Base-by-base conservation (phyloP, 1,140 invertebrate species). In the Neodiprion fabricii region DNA sequence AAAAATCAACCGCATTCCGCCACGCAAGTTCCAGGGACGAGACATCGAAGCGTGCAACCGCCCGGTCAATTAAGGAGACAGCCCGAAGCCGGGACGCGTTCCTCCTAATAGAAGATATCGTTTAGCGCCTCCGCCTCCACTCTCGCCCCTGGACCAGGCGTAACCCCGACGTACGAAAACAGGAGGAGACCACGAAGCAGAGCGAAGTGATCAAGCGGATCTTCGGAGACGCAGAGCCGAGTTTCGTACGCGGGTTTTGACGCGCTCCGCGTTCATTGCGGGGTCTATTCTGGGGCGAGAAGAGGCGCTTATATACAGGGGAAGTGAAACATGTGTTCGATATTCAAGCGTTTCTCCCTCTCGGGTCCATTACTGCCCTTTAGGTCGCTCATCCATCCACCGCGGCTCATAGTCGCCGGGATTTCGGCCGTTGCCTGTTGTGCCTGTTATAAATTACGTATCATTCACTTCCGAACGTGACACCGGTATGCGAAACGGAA, bases 1-100 rank as follows among this genome's bases (percentile, higher is more conserved):
- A 40, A 40, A 40, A 40, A 40, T 40, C 2, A 40, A 40, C 28
- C 28, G 68, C 12, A 14, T 65, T 65, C 68, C 68, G 28, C 23
- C 75, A 73, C 71, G 40, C 72, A 61, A 61, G 53, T 61, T 11
- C 28, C 28, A 61, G 53, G 53, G 53, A 72, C 70, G 71, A 28
- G 69, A 80, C 74, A 77, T 73, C 67, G 67, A 69, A 69, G 17
- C 53, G 53, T 61, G 53, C 77, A 79, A 67, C 79, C 77, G 79
- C 76, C 77, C 77, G 78, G 81, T 82, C 80, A 82, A 83, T 84
- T 84, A 83, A 79, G 79, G 82, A 81, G 82, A 83, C 80, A 81
- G 80, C 75, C 74, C 75, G 61, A 40, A 40, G 28, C 74, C 53
- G n/a, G 11, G 53, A 14, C 53, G n/a, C 53, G 53, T 61, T 61